Evolutionary conservation across 2,113 vertebrate genomes (phyloP), one percentile per base, ranked within the genome.

Genomic region (Cephalopterus ornatus): DNA sequence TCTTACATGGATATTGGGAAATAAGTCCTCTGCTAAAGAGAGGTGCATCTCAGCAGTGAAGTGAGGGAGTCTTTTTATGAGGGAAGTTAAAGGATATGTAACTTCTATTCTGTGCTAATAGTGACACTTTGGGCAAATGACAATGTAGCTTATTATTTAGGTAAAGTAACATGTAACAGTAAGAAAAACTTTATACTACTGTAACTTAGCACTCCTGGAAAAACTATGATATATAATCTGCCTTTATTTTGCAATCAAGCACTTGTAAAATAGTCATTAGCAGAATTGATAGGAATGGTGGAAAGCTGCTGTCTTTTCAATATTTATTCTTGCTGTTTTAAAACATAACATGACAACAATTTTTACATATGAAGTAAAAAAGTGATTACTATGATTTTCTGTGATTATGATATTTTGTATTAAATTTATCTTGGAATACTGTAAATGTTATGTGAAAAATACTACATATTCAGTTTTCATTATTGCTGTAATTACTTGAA

Each of bases 231-330:
- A 27, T 86, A 9, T 89, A 49, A 68, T 95, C 79, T 89, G 66
- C 59, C 88, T 97, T 93, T 96, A 50, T 95, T 61, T 97, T 89
- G 59, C 46, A 88, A 62, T 83, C 62, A 77, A 82, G 62, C 15
- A 66, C 44, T 85, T 94, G 65, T 87, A 83, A 94, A 97, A 73
- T 78, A 90, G 50, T 70, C 71, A 24, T 67, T 92, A 94, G 61
- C 56, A 89, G 65, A 93, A 77, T 85, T 79, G 89, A 73, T 28
- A 65, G 56, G 9, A 52, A 74, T 92, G 49, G 41, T 9, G 1
- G 52, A 85, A 85, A 73, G 28, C 89, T 95, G 53, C 77, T 95
- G 9, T 66, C 35, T 89, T 91, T 75, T 75, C 13, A 80, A 15
- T 92, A 85, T 92, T 94, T 94, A 52, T 84, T 91, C 7, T 9